Base-by-base conservation (phyloP, 2,113 vertebrate genomes). In the Protomyctophum bolini region DNA sequence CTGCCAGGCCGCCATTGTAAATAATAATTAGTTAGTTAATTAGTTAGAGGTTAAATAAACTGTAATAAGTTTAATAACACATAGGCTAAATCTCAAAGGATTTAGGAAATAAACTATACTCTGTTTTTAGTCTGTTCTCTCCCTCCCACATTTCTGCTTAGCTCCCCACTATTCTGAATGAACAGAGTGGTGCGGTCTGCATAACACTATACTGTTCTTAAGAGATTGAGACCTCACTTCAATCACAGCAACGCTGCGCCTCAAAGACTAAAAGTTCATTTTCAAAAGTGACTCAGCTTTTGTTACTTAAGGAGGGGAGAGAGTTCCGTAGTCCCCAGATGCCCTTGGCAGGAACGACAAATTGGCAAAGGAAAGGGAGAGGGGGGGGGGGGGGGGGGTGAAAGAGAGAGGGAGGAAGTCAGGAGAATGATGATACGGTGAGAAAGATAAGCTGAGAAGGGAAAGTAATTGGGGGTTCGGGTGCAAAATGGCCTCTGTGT, bases 231-330 rank as follows among this genome's bases (percentile, higher is more conserved):
- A 81, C 76, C 70, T 76, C 76, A 82, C 87, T 87, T 89, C 62
- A 86, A 87, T 82, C 76, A 88, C 3, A 2, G 85, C 60, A 6
- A 87, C 82, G 33, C 33, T 72, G 83, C 75, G 83, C 75, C 79
- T 89, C 85, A 84, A 83, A 88, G 82, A 77, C 76, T 61, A 66
- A 48, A 71, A 77, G 83, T 84, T 81, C 87, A 77, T 81, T 88
- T 87, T 86, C 72, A 88, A 86, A 84, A 85, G 81, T 86, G 81
- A 88, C 83, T 85, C 77, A 59, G 84, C 86, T 83, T 87, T 88
- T 88, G 87, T 88, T 83, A 65, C 69, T 80, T 75, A 71, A 73
- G 76, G 75, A 67, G 66, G 66, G 63, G 76, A 78, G 77, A 77
- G 81, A 74, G 71, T 64, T 71, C 72, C 83, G 77, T 63, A 76